Evolutionary conservation across 2,797 vertebrate genomes (phyloP).

Genomic region (Enteromius afrohamiltoni): DNA sequence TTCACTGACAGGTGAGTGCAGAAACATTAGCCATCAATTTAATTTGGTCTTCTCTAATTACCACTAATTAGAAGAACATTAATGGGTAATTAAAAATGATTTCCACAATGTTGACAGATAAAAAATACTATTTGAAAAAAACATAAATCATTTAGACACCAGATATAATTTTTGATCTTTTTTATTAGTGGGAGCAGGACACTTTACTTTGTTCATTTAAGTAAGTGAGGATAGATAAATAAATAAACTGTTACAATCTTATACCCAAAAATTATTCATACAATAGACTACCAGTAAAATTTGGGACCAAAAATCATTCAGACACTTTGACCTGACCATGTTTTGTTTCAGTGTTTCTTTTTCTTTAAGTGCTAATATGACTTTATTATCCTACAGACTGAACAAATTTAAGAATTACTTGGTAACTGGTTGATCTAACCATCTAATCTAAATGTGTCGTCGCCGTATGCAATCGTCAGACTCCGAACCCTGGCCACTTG

Average conservation of each 20-base stretch:
- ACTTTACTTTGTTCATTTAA: background rate
- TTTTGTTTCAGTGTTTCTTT: background rate
- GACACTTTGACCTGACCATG: background rate
- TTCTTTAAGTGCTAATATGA: background rate
- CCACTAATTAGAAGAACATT: background rate
- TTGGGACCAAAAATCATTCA: too few species aligned
- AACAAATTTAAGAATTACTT: background rate
- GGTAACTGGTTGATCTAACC: too few species aligned
- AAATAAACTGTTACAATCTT: background rate
- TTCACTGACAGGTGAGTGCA: background rate
- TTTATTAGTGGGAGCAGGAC: background rate
- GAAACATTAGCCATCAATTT: background rate
- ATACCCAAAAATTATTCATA: too few species aligned
- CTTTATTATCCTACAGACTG: background rate
- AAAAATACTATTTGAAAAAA: background rate
- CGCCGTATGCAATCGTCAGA: too few species aligned
- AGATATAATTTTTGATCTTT: background rate
- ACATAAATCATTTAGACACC: background rate
- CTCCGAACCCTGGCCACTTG: too few species aligned
- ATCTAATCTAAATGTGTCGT: too few species aligned
- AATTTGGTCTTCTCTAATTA: background rate
- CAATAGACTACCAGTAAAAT: too few species aligned
- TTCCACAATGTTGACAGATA: background rate
- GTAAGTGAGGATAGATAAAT: too few species aligned
- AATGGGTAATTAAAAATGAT: background rate